Base-by-base conservation (phyloP, 2,888 invertebrate species). In the Scotopteryx bipunctaria region DNA sequence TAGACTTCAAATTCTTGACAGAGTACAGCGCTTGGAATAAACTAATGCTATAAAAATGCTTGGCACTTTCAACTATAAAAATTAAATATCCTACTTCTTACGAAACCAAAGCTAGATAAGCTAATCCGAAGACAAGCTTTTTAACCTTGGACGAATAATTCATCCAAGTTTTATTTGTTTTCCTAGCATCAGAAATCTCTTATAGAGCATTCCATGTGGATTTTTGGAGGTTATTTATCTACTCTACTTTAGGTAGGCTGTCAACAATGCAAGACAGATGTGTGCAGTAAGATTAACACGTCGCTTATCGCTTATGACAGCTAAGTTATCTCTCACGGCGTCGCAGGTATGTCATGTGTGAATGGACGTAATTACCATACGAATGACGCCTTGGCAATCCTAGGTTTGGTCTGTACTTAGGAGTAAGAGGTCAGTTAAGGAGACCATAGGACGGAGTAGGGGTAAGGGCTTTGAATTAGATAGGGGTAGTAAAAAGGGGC, bases 361-460 rank as follows among this genome's bases (percentile, higher is more conserved):
- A 77, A 77, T 74, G 68, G 71, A 55, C 68, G 64, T 72, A 73
- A 83, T 86, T 83, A 82, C 71, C 80, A 78, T 79, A 78, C 76
- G 76, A 74, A 81, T 74, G 73, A 78, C 73, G 75, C 75, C 76
- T 69, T 68, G 62, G 57, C 73, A 72, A 71, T 76, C 70, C 67
- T 42, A 46, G 33, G 19, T 41, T 38, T 19, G 41, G 21, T 8
- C 25, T 40, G 38, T 46, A 52, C 11, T 46, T 36, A 31, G 19
- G 27, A 19, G 6, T n/a, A 15, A 13, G 14, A 21, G 13, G 37
- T 16, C 5, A 16, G 25, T 33, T 33, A n/a, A 11, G 3, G 27
- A 27, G 11, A 9, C 11, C 3, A 27, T 5, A 14, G 29, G 8
- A 29, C 5, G 42, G 2, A 6, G 21, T 19, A 53, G 54, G 48